Evolutionary conservation across 1,140 invertebrate genomes (phyloP), one percentile per base, ranked within the genome.

Genomic region (Trypoxylus dichotomus): DNA sequence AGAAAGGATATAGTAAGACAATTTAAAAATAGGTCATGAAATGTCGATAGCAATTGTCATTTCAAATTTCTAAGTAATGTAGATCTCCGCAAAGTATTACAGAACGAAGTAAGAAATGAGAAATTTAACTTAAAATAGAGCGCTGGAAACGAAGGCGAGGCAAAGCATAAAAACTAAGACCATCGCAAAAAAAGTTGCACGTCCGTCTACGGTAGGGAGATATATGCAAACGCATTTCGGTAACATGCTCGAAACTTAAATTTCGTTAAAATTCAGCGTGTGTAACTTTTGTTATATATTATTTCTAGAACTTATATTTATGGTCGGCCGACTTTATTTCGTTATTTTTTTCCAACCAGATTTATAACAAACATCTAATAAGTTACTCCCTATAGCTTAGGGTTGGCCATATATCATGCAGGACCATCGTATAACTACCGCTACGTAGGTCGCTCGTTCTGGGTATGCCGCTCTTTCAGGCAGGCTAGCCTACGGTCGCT

Each of bases 281-380:
- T 43, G 76, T 73, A 77, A 54, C 63, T 47, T 77, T 71, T 74
- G 41, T 77, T 77, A 77, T 68, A 58, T 77, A 77, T 77, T 77
- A 74, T 73, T 73, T 73, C 76, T 37, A 25, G 63, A 68, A 3
- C 42, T 77, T 54, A 77, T 77, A 77, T 78, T 78, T 78, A 78
- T 75, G 43, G 73, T 54, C 73, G 73, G 32, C 29, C 77, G 21
- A 68, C 77, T 75, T 73, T 75, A 78, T 78, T 75, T 78, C 60
- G 73, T 78, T 78, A 75, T 75, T 63, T 75, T 78, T 75, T 27
- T 24, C 60, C 24, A 24, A 10, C 60, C 27, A 78, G 77, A 78
- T 78, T 78, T 78, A 78, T 78, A 78, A 74, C 77, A 78, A 78
- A 75, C 72, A 78, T 78, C 77, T 78, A 78, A 78, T 78, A 78